Evolutionary conservation across 35 echinoderm and acorn worm genomes (phyloP).

Genomic region (Holothuria glaberrima): DNA sequence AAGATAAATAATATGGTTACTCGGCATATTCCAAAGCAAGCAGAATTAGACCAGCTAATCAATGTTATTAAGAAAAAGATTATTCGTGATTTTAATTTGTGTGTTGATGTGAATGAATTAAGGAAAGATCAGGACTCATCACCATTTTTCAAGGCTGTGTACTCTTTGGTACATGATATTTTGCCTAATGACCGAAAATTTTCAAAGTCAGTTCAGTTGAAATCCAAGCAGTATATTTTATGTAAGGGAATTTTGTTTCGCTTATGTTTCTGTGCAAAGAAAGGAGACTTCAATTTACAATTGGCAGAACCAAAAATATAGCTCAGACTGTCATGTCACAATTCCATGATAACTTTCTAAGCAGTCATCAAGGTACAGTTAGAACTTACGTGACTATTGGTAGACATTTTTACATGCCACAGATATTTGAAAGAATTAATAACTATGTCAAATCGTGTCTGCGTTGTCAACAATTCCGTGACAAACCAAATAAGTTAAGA

Average conservation of each 20-base stretch:
- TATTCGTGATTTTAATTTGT: constrained; percentile 68
- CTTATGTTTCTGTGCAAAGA: constrained; percentile 29
- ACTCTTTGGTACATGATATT: constrained; percentile 57
- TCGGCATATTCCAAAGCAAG: constrained; percentile 55
- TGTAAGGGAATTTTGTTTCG: constrained; percentile 54
- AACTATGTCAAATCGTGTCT: too few species aligned
- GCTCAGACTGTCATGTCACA: constrained; percentile 46
- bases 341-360: constrained; percentile 48
- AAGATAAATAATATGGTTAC: too few species aligned
- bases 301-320: constrained; percentile 45
- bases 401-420: constrained; percentile 32
- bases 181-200: constrained; percentile 49
- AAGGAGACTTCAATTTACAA: too few species aligned
- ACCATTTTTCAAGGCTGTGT: constrained; percentile 58
- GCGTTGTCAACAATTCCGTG: too few species aligned
- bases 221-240: constrained; percentile 69
- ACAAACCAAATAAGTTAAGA: constrained; percentile 52
- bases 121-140: constrained; percentile 40
- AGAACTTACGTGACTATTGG: constrained; percentile 54
- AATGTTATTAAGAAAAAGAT: constrained; percentile 54
- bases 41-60: constrained; percentile 51
- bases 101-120: constrained; percentile 36
- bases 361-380: too few species aligned
- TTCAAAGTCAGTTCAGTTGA: constrained; percentile 38
- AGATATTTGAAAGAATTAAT: too few species aligned